These are phyloP conservation scores for Drosophila barbarae DNA, from an alignment of 2,888 invertebrate species.

Conservation along the genomic window DNA sequence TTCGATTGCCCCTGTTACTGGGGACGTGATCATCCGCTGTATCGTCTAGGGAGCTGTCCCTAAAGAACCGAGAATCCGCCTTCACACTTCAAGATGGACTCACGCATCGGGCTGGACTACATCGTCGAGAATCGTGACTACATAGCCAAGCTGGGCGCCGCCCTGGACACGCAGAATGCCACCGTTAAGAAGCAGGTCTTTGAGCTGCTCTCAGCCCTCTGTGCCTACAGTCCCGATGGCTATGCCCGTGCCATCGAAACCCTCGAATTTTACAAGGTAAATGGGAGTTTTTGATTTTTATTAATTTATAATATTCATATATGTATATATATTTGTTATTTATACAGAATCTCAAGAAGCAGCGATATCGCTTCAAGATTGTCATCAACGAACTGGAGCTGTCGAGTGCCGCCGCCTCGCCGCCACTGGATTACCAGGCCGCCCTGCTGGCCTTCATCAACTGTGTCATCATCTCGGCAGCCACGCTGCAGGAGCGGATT, in stretches of 20 bases:
- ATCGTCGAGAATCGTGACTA: conserved; percentile 96
- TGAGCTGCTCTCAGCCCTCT: conserved; percentile 95
- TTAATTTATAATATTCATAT: no score
- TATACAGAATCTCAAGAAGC: conserved; percentile 89
- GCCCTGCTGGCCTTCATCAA: conserved; percentile 96
- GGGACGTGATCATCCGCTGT: conserved; percentile 28
- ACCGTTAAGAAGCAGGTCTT: conserved; percentile 98
- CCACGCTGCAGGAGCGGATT: conserved; percentile 91
- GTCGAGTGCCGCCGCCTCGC: conserved; percentile 80
- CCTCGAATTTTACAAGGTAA: conserved; percentile 95
- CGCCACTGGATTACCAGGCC: conserved; percentile 92
- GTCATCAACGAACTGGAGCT: conserved; percentile 93
- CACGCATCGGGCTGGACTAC: conserved; percentile 95
- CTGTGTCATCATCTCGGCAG: conserved; percentile 95
- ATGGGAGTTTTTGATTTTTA: conserved; percentile 22
- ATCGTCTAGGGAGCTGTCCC: not conserved
- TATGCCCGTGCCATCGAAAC: conserved; percentile 93
- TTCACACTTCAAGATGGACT: conserved; percentile 85
- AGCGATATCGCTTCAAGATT: conserved; percentile 93
- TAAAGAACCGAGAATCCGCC: conserved; percentile 12
- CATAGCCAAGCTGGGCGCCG: conserved; percentile 93
- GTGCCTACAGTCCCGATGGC: conserved; percentile 95
- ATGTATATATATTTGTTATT: not conserved
- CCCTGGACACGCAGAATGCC: conserved; percentile 93
- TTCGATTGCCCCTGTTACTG: conserved; percentile 25